Conservation (phyloP, 2,888 invertebrate species). For the Sesamia inferens region DNA sequence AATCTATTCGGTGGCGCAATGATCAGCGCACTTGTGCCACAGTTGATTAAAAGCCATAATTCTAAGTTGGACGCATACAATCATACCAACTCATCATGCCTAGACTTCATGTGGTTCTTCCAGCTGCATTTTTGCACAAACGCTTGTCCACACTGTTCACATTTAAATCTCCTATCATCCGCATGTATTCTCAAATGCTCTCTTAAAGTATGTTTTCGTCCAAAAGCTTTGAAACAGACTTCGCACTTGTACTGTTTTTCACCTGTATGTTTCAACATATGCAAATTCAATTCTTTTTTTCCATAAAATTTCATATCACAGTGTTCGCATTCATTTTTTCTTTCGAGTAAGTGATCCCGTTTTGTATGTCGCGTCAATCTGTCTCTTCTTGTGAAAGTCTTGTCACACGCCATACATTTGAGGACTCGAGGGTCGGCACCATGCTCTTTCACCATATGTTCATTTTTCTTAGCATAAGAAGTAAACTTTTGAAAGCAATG, state of each 20-base stretch:
- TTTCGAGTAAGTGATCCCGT: slow-evolving; percentile 58
- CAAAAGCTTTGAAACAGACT: slow-evolving; percentile 53
- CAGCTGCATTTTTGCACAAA: slow-evolving; percentile 57
- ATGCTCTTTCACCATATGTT: slow-evolving; percentile 53
- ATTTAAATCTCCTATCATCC: slow-evolving; percentile 56
- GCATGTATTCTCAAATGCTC: slow-evolving; percentile 58
- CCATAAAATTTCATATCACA: slow-evolving; percentile 57
- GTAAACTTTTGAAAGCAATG: slow-evolving; percentile 51
- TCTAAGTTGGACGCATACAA: background rate
- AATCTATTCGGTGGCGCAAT: background rate
- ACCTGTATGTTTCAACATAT: slow-evolving; percentile 60
- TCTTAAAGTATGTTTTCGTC: slow-evolving; percentile 41
- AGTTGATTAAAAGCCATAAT: background rate
- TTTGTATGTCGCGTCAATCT: slow-evolving; percentile 47
- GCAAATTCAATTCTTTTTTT: slow-evolving; percentile 39
- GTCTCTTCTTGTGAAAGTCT: slow-evolving; percentile 42
- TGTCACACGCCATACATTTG: slow-evolving; percentile 58
- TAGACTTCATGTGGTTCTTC: slow-evolving; percentile 40
- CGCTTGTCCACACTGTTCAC: slow-evolving; percentile 49
- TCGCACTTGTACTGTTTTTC: slow-evolving; percentile 45
- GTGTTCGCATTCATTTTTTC: slow-evolving; percentile 40
- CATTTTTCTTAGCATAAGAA: slow-evolving; percentile 40
- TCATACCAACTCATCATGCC: slow-evolving; percentile 35
- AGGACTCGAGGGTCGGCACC: slow-evolving; percentile 34
- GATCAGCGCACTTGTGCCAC: background rate